phyloP scores from a whole-genome alignment of 2,797 vertebrate species.

The Steatocranus sp. region DNA sequence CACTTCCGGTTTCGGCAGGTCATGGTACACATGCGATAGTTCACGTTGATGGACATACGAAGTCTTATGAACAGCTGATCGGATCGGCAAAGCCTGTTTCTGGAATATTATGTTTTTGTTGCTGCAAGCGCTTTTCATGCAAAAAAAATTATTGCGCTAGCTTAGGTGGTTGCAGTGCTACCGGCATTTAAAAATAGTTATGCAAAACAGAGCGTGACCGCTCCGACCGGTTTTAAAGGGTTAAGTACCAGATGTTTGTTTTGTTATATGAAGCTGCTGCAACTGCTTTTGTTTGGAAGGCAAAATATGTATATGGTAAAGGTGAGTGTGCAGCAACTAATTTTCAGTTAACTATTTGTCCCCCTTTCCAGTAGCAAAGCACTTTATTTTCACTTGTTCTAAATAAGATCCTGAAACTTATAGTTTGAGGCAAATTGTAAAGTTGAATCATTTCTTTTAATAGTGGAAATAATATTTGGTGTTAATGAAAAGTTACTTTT shows the following conservation, averaged over 20 bases:
- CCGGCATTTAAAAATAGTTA: too few relatives aligned
- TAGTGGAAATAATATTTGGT: neutral
- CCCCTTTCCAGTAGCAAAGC: neutral
- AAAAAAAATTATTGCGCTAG: too few relatives aligned
- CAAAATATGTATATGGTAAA: neutral
- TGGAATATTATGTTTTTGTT: too few relatives aligned
- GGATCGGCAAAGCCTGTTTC: too few relatives aligned
- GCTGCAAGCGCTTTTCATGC: too few relatives aligned
- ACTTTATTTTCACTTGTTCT: neutral
- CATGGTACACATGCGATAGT: too few relatives aligned
- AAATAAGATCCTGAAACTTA: neutral
- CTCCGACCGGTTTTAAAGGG: too few relatives aligned
- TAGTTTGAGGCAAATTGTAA: neutral
- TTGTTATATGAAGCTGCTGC: neutral
- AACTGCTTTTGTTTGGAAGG: neutral
- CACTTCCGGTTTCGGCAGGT: too few relatives aligned
- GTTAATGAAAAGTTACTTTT: neutral
- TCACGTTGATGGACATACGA: too few relatives aligned
- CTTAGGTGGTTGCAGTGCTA: too few relatives aligned
- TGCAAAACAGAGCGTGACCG: too few relatives aligned
- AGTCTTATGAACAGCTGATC: too few relatives aligned
- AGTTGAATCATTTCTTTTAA: neutral
- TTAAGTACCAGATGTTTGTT: neutral
- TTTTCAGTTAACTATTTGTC: neutral
- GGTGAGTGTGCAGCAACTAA: neutral